phyloP scores from a whole-genome alignment of 2,113 vertebrate species.

The Ahaetulla prasina region DNA sequence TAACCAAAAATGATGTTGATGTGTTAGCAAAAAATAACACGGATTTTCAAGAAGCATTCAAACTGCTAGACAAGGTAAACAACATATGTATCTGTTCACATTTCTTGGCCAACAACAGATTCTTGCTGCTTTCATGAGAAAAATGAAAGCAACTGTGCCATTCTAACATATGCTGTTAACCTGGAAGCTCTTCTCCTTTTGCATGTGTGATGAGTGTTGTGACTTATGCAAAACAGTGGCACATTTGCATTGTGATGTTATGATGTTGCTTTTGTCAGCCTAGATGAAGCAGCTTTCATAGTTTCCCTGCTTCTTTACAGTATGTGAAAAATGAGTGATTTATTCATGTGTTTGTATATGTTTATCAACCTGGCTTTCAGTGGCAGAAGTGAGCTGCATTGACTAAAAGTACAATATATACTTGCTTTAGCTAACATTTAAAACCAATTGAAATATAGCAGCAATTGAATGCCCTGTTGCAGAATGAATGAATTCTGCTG shows the following conservation, averaged over 20 bases:
- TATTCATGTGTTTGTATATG: neutral
- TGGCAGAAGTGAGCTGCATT: neutral
- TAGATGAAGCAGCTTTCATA: neutral
- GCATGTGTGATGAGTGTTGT: neutral
- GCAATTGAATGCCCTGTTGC: neutral
- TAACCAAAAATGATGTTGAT: constrained; percentile 79
- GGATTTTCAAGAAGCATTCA: constrained; percentile 73
- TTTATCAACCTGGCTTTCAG: neutral
- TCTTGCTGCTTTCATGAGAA: neutral
- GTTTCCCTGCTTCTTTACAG: neutral
- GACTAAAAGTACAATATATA: neutral
- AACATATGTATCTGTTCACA: neutral
- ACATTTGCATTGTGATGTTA: neutral
- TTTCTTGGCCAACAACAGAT: neutral
- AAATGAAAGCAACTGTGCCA: neutral
- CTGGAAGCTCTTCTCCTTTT: neutral
- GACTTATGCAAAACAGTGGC: neutral
- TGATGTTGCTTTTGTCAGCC: neutral
- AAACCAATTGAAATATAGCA: neutral
- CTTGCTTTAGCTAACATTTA: neutral
- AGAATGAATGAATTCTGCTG: neutral
- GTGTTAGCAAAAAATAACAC: constrained; percentile 67
- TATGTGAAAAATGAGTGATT: neutral
- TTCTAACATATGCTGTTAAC: neutral
- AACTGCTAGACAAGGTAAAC: constrained; percentile 83